Conservation (phyloP, 2,888 invertebrate genomes). For the Heteromyza rotundicornis region DNA sequence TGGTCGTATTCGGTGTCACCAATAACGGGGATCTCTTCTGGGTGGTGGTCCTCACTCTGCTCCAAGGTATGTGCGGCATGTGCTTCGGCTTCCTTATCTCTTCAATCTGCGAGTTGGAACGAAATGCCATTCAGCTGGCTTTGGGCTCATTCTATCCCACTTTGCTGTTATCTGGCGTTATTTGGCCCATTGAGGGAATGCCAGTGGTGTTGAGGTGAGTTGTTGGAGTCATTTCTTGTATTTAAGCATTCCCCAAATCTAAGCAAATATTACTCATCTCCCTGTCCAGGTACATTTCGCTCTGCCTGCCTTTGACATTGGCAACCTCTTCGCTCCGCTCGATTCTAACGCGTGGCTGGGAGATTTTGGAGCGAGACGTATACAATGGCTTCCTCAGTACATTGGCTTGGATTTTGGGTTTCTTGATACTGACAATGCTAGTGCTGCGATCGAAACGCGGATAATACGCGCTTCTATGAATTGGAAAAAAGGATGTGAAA, state of each 20-base stretch:
- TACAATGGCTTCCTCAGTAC: conserved; percentile 89
- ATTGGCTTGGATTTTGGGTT: conserved; percentile 82
- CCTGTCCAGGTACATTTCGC: conserved; percentile 71
- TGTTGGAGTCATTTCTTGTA: not conserved
- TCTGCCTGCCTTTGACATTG: conserved; percentile 84
- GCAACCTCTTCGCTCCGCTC: conserved; percentile 91
- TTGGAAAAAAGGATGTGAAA: too few species aligned
- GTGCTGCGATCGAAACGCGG: conserved; percentile 83
- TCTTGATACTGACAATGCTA: conserved; percentile 79
- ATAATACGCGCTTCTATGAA: too few species aligned
- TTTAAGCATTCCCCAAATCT: too few species aligned
- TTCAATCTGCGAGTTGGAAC: conserved; percentile 87
- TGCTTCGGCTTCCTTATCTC: conserved; percentile 95
- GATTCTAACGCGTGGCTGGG: conserved; percentile 88
- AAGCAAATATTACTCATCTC: conserved; percentile 7
- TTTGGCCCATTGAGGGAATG: conserved; percentile 98
- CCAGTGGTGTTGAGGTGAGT: conserved; percentile 74
- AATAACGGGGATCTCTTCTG: conserved; percentile 86
- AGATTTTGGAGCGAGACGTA: conserved; percentile 78
- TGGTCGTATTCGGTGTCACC: conserved; percentile 87
- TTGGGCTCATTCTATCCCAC: conserved; percentile 96
- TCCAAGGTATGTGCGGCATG: conserved; percentile 95
- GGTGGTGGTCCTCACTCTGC: conserved; percentile 83
- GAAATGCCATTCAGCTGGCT: conserved; percentile 91
- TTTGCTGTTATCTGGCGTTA: conserved; percentile 88